Base-by-base conservation (phyloP, 2,797 vertebrate species). In the Cetoscarus ocellatus region DNA sequence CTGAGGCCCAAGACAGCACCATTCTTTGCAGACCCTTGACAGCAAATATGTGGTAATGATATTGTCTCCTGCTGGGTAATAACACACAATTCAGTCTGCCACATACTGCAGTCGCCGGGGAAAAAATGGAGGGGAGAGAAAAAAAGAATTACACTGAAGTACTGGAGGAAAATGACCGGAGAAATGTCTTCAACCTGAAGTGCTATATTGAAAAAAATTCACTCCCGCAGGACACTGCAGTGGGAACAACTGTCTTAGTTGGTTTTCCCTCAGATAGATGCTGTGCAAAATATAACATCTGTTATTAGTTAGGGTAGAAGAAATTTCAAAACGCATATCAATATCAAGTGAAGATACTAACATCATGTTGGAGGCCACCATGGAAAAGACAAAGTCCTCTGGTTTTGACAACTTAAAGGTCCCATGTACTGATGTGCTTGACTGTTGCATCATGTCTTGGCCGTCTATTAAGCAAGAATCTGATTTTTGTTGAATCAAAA, bases 31-130 rank as follows among this genome's bases (percentile, higher is more conserved):
- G 94, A 95, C 94, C 94, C 95, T 95, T 95, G 94, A 95, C 93
- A 94, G 94, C 93, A 95, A 95, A 95, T 95, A 95, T 94, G 94
- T 91, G 93, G 94, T 95, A 95, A 95, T 95, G 94, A 95, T 95
- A 95, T 95, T 95, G 94, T 95, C 94, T 95, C 94, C 94, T 93
- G 94, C 95, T 95, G 94, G 93, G 95, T 95, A 95, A 95, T 95
- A 95, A 95, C 95, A 95, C 94, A 95, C 95, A 95, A 95, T 95
- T 95, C 95, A 92, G 92, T 80, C 91, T 85, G 92, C 93, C 92
- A 93, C 93, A 94, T 91, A 93, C 93, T 91, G 94, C 91, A 93
- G 88, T 89, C 90, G 86, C 86, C 70, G 74, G 92, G 82, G 91
- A 92, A 93, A 88, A 92, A 93, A 93, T 92, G 84, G 92, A 93